Evolutionary conservation across 1,140 invertebrate genomes (phyloP), one percentile per base, ranked within the genome.

Genomic region (Idris sp.): DNA sequence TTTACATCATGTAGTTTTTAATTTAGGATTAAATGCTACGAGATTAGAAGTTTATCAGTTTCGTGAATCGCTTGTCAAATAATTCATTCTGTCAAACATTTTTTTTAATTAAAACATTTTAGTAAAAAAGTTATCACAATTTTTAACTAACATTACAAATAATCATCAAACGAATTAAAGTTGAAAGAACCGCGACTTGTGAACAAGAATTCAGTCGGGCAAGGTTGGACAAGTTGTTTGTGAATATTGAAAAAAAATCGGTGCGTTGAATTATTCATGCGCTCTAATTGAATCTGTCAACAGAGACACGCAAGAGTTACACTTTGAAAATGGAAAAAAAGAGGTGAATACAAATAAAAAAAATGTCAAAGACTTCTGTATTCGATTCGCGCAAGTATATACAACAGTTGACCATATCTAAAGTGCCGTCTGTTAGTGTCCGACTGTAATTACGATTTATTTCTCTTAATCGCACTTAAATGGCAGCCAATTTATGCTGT

Each of bases 401-500:
- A n/a, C n/a, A n/a, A n/a, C n/a, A 22, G 19, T 22, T 2, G 51
- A 68, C 54, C 74, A 67, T n/a, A n/a, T 64, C 49, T 73, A 65
- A 30, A 68, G 76, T 53, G 58, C 58, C 19, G 59, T 74, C 64
- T 78, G 54, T 56, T 65, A 76, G 31, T 41, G 69, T 76, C 74
- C 48, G 35, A 44, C 79, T 65, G 74, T 83, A 83, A 83, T 83
- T 83, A 53, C 81, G 78, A 83, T 83, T 83, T 83, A 83, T 83
- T 82, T 82, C 81, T 83, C 80, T 80, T 83, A 82, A 83, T 83
- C 79, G 79, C 72, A 73, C 77, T 82, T 82, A 84, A 84, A 81
- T 78, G 77, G 76, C 74, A 71, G 75, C 79, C 81, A 79, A 82
- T 82, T 84, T 82, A 84, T 83, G 75, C 81, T 64, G 65, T 65